These are phyloP conservation scores for Calliphora vomitoria DNA, from an alignment of 2,888 invertebrate species.

Conservation along the genomic window DNA sequence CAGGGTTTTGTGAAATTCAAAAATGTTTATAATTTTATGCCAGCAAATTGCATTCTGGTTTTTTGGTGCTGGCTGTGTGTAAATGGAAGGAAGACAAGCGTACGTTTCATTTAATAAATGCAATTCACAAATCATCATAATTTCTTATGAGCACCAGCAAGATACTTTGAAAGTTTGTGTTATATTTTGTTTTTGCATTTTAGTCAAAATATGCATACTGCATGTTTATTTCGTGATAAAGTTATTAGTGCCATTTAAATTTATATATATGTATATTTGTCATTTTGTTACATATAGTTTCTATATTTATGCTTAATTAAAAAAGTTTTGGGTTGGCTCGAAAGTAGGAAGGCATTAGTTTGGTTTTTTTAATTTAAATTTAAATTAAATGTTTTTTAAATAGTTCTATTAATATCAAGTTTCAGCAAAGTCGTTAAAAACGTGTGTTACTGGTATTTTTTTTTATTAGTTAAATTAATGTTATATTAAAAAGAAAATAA, in stretches of 20 bases:
- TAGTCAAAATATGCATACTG: constrained; percentile 11
- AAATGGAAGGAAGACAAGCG: no score
- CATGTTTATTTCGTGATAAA: constrained; percentile 7
- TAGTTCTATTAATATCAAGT: no score
- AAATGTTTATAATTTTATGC: constrained; percentile 27
- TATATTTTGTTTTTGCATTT: not conserved
- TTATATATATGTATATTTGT: not conserved
- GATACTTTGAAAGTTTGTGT: constrained; percentile 20
- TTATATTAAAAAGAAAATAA: no score
- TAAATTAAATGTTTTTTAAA: no score
- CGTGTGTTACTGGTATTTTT: no score
- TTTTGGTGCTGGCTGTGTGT: constrained; percentile 7
- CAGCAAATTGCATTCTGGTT: constrained; percentile 13
- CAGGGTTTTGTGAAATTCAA: constrained; percentile 32
- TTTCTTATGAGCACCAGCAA: not conserved
- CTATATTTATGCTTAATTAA: not conserved
- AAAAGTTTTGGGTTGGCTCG: not conserved
- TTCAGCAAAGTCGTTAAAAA: no score
- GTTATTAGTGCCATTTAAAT: constrained; percentile 11
- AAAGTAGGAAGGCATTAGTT: no score
- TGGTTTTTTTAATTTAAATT: no score
- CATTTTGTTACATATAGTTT: not conserved
- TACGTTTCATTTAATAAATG: constrained; percentile 26
- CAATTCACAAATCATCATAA: constrained; percentile 43
- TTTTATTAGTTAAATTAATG: no score